phyloP scores from a whole-genome alignment of 2,113 vertebrate species.

The Pseudopipra pipra region DNA sequence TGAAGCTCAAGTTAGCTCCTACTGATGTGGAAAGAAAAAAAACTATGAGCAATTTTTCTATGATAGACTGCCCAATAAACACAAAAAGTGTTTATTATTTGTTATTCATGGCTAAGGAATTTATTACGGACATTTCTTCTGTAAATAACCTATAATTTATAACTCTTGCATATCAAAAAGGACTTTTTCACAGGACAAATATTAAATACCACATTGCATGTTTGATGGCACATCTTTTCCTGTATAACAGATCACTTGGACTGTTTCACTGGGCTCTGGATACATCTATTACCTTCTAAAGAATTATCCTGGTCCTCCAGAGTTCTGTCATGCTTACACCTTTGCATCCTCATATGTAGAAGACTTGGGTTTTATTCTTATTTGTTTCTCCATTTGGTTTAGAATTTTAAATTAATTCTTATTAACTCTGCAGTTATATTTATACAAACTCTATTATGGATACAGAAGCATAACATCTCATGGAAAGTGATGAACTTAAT shows the following conservation, averaged over 20 bases:
- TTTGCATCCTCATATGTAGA: background rate
- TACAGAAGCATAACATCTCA: background rate
- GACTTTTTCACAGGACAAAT: background rate
- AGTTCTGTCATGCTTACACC: rapidly evolving
- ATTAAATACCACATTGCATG: background rate
- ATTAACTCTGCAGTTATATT: background rate
- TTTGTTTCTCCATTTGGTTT: background rate
- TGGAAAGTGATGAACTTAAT: background rate
- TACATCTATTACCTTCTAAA: background rate
- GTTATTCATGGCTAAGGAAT: background rate
- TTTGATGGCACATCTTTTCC: background rate
- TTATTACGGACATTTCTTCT: background rate
- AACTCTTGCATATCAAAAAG: background rate
- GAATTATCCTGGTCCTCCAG: background rate
- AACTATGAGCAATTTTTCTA: background rate
- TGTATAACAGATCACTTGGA: background rate
- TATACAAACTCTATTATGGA: background rate
- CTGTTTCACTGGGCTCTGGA: background rate
- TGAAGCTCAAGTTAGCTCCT: background rate
- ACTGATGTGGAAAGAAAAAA: background rate
- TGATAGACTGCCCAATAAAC: background rate
- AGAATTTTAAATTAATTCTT: background rate
- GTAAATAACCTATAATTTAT: background rate
- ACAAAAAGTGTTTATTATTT: background rate
- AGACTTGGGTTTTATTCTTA: background rate